Evolutionary conservation across 2,797 vertebrate species (phyloP).

Genomic region (Threskiornis aethiopicus): DNA sequence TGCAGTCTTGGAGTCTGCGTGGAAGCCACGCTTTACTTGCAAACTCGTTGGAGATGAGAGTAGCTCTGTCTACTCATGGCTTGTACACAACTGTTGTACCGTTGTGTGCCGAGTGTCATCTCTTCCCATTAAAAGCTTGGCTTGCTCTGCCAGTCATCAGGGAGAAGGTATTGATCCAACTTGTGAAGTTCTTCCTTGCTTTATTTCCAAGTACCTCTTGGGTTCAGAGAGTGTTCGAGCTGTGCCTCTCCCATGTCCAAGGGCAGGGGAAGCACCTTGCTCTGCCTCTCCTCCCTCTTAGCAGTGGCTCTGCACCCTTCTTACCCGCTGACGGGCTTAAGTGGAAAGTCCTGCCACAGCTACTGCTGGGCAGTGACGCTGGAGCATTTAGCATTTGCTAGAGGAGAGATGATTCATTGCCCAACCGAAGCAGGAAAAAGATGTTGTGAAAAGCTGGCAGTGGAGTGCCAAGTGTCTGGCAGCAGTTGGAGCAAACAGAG

Average conservation of each 20-base stretch:
- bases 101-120: accelerated
- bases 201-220: neutral
- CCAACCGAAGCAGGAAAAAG: neutral
- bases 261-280: neutral
- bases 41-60: neutral
- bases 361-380: neutral
- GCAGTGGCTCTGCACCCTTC: neutral
- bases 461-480: neutral
- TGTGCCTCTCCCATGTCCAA: neutral
- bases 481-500: neutral
- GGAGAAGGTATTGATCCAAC: neutral
- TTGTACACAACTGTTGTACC: neutral
- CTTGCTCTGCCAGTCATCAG: neutral
- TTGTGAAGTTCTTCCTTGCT: neutral
- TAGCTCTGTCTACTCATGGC: neutral
- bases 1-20: neutral
- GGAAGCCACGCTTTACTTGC: neutral
- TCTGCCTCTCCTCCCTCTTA: neutral
- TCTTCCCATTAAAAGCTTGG: neutral
- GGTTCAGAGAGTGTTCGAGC: neutral
- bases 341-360: neutral
- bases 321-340: accelerated
- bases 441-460: neutral
- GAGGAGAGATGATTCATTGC: neutral
- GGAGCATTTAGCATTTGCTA: neutral